Evolutionary conservation across 1,140 invertebrate genomes (phyloP), one percentile per base, ranked within the genome.

Genomic region (Scaptodrosophila lebanonensis): DNA sequence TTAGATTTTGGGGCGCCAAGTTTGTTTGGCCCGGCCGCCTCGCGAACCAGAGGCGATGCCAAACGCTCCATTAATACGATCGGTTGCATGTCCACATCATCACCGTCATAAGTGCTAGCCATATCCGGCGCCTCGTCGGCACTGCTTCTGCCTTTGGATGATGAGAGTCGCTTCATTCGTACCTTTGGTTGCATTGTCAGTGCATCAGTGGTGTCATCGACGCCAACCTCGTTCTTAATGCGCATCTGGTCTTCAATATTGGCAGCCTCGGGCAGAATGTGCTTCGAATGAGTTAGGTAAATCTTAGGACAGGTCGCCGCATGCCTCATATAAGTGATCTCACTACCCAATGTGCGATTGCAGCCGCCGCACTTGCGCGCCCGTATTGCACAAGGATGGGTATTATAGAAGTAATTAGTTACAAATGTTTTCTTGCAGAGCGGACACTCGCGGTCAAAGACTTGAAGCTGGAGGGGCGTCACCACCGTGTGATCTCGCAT

Each of bases 331-430:
- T 71, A 83, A 29, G 77, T 66, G 1, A 30, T 18, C 22, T 86
- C 79, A 3, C 36, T 67, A 15, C 45, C 59, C 2, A 83, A 22
- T 2, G 35, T 6, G 3, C 69, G 66, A 56, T 59, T 83, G 53
- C 84, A 86, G 25, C 82, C 84, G 8, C 72, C 82, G 48, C 84
- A 86, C 27, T 65, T 61, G 35, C 65, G 73, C 7, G 76, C 72
- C 8, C 57, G 65, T 8, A 83, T 62, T 17, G 85, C 75, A 68
- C 85, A 86, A n/a, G 53, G 53, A 64, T 86, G 85, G 17, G 66
- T 84, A 39, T 86, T 84, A 33, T 75, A 86, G 4, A 86, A 71
- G 43, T 48, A 86, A 33, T 85, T 84, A 3, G 85, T 86, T 30
- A 73, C 11, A 45, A 75, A 86, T 0, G 76, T 77, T 33, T 67